Conservation (phyloP, 1,140 invertebrate genomes). For the Drosophila nannoptera region DNA sequence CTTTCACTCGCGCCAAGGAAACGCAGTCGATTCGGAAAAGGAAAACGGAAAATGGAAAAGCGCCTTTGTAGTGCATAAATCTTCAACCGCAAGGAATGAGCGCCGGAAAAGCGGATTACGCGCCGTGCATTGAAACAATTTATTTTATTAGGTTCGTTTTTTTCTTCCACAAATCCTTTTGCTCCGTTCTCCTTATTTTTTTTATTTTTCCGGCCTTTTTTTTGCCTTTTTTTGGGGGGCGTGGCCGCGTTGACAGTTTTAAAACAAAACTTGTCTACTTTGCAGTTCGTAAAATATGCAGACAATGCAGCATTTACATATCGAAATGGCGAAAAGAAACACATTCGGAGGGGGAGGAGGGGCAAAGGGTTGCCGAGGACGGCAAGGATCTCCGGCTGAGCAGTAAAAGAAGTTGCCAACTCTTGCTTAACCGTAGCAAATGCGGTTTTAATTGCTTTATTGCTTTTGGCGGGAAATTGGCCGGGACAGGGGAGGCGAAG, state of each 20-base stretch:
- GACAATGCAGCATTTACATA: conserved; percentile 38
- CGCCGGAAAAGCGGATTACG: conserved; percentile 66
- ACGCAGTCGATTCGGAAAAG: conserved; percentile 10
- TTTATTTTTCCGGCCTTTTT: not conserved
- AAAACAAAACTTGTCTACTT: conserved; percentile 74
- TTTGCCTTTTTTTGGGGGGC: conserved; percentile 43
- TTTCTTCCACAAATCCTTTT: conserved; percentile 30
- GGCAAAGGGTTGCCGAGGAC: not conserved
- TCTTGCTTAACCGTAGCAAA: conserved; percentile 53
- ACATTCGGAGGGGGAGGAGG: conserved; percentile 21
- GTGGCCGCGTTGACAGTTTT: conserved; percentile 66
- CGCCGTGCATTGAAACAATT: conserved; percentile 73
- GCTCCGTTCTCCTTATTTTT: not conserved
- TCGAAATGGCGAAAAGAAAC: conserved; percentile 16
- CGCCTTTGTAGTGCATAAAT: conserved; percentile 74
- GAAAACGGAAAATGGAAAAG: conserved; percentile 46
- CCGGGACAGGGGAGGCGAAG: conserved; percentile 6
- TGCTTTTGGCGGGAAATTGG: conserved; percentile 1
- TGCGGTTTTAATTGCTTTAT: conserved; percentile 62
- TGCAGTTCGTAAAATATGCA: conserved; percentile 70
- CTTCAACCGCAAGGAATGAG: conserved; percentile 71
- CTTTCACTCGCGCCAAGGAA: conserved; percentile 40
- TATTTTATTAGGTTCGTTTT: conserved; percentile 63
- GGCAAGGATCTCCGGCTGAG: too few species aligned
- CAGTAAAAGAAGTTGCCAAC: conserved; percentile 44